Percentiles rank a stretch among this genome's conserved stretches.
These are phyloP conservation scores for Vandiemenella viatica DNA, from an alignment of 2,888 invertebrate species.

Conservation along the genomic window DNA sequence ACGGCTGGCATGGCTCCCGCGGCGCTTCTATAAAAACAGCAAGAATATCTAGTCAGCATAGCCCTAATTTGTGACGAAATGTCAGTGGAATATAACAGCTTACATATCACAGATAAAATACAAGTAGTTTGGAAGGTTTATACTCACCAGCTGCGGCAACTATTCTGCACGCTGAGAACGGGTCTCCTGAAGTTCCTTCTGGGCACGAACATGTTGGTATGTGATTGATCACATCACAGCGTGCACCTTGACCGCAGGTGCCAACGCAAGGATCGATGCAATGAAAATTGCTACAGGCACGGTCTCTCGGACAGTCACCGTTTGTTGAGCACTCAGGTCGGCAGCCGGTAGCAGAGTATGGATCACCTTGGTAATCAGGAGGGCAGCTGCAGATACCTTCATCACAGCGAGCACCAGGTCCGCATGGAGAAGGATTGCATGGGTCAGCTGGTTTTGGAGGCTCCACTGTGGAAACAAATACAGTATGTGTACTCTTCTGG, in stretches of 20 bases:
- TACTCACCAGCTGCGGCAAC: too few species aligned
- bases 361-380: conserved; percentile 53
- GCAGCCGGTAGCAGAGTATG: conserved; percentile 52
- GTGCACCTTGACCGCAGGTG: conserved; percentile 38
- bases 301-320: conserved; percentile 50
- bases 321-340: conserved; percentile 62
- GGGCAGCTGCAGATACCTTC: conserved; percentile 33
- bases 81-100: too few species aligned
- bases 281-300: conserved; percentile 58
- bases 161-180: conserved; percentile 21
- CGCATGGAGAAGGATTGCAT: conserved; percentile 61
- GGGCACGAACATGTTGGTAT: conserved; percentile 42
- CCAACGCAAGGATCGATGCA: conserved; percentile 53
- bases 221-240: conserved; percentile 40
- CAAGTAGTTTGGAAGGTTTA: too few species aligned
- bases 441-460: conserved; percentile 32
- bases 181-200: conserved; percentile 34
- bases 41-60: too few species aligned
- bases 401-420: conserved; percentile 30
- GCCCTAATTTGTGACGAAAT: too few species aligned
- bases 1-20: conserved; percentile 52
- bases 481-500: too few species aligned
- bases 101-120: too few species aligned
- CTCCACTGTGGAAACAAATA: conserved; percentile 22
- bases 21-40: too few species aligned